Evolutionary conservation across 1,140 invertebrate genomes (phyloP).

Genomic region (Diorhabda sublineata): DNA sequence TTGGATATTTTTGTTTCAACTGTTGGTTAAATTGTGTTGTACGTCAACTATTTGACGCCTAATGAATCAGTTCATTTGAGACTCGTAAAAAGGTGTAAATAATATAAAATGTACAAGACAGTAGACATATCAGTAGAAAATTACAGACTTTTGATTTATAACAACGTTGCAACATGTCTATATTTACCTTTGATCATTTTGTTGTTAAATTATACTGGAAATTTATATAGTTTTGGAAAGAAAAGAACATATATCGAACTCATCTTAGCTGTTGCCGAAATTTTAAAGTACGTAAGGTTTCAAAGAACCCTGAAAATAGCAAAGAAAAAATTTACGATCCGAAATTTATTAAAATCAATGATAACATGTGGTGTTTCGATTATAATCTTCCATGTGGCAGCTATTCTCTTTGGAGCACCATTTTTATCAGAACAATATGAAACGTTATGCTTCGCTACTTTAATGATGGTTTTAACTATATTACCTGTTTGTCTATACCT

Average conservation of each 20-base stretch:
- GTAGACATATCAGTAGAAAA: slow-evolving; percentile 15
- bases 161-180: slow-evolving; percentile 25
- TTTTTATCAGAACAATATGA: slow-evolving; percentile 61
- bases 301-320: slow-evolving; percentile 14
- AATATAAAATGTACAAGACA: slow-evolving; percentile 3
- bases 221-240: slow-evolving; percentile 34
- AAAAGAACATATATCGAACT: slow-evolving; percentile 30
- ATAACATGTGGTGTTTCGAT: slow-evolving; percentile 39
- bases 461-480: slow-evolving; percentile 63
- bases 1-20: too few relatives aligned
- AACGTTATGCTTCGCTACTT: slow-evolving; percentile 65
- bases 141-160: slow-evolving; percentile 19
- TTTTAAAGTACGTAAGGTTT: slow-evolving; percentile 32
- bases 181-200: slow-evolving; percentile 23
- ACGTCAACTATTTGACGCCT: too few relatives aligned
- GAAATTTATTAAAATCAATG: slow-evolving; percentile 46
- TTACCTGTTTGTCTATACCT: slow-evolving; percentile 60
- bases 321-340: slow-evolving; percentile 28
- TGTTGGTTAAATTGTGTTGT: too few relatives aligned
- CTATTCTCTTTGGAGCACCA: slow-evolving; percentile 74
- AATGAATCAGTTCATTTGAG: too few relatives aligned
- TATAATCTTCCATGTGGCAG: slow-evolving; percentile 55
- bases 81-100: too few relatives aligned
- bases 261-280: slow-evolving; percentile 32
- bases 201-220: slow-evolving; percentile 19